Percentiles rank a stretch among this genome's conserved stretches.
Evolutionary conservation across 64 coral and sea anemone genomes (phyloP).

Genomic region (Stylophora pistillata): DNA sequence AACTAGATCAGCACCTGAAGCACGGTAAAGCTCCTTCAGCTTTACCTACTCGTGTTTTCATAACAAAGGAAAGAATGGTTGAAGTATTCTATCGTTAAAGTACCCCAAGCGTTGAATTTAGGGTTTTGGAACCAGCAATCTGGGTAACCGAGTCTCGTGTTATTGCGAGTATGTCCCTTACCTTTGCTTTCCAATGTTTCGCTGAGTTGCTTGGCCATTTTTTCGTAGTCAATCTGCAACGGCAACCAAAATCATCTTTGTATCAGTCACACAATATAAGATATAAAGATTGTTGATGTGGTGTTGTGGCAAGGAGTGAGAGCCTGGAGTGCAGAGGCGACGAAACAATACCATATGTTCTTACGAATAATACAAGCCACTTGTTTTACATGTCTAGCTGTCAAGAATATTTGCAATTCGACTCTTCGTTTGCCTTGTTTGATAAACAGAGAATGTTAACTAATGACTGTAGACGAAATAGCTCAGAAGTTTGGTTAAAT

Average conservation of each 20-base stretch:
- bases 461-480: neutral
- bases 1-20: neutral
- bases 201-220: slow-evolving; percentile 62
- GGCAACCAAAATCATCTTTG: neutral
- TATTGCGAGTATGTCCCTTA: neutral
- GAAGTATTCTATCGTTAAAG: neutral
- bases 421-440: slow-evolving; percentile 3
- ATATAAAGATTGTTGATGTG: neutral
- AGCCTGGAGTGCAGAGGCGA: neutral
- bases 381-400: neutral
- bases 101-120: neutral
- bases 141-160: neutral
- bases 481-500: no score
- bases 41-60: neutral
- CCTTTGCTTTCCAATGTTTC: slow-evolving; percentile 69
- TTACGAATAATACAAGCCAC: slow-evolving; percentile 33
- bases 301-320: neutral
- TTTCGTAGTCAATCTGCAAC: slow-evolving; percentile 67
- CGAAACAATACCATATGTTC: slow-evolving; percentile 3
- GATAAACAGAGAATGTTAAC: slow-evolving; percentile 19
- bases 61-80: neutral
- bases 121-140: neutral
- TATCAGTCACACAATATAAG: neutral
- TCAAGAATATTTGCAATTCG: slow-evolving; percentile 43
- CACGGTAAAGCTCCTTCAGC: neutral